Conservation (phyloP, 35 echinoderm and acorn worm genomes). For the Strongylocentrotus purpuratus region DNA sequence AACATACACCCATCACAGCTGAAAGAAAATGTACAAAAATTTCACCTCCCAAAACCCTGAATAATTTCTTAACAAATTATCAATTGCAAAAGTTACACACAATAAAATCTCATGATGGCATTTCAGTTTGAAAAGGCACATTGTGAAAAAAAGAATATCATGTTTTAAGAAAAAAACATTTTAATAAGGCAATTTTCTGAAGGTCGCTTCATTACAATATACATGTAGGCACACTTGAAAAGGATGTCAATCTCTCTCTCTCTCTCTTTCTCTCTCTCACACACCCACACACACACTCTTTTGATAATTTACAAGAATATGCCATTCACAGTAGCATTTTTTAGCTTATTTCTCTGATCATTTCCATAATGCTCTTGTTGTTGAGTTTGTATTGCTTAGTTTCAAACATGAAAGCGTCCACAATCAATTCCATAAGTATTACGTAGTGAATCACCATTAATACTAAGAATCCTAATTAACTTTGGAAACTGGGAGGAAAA, state of each 20-base stretch:
- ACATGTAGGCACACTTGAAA: neutral
- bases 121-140: conserved; percentile 4
- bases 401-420: neutral
- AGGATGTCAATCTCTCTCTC: neutral
- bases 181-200: too few species aligned
- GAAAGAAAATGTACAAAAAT: neutral
- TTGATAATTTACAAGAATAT: neutral
- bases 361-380: neutral
- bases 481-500: neutral
- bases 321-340: neutral
- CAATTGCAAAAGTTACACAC: neutral
- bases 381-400: neutral
- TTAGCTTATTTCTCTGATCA: neutral
- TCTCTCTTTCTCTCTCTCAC: too few species aligned
- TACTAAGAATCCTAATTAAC: neutral
- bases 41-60: neutral
- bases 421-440: neutral
- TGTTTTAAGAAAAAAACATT: neutral
- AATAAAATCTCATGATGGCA: neutral
- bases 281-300: neutral
- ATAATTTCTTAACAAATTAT: neutral
- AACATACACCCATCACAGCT: neutral
- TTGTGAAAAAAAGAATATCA: neutral
- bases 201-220: neutral
- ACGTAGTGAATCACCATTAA: neutral